A percentile compares a stretch with the other conserved stretches of the same genome.
Evolutionary conservation across 2,888 invertebrate genomes (phyloP).

Genomic region (Mactromeris polynyma): DNA sequence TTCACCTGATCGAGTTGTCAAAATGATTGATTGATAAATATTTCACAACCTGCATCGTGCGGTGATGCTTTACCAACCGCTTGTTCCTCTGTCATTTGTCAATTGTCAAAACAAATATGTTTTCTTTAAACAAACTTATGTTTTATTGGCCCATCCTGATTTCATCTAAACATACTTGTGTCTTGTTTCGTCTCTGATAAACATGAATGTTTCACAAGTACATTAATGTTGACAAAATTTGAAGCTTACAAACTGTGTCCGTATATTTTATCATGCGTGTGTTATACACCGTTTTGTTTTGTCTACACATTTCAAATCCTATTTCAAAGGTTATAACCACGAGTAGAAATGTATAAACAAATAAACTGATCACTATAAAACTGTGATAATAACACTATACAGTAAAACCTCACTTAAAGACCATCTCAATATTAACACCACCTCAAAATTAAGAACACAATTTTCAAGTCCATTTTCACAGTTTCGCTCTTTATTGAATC

Average conservation of each 20-base stretch:
- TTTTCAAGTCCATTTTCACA: too few species aligned
- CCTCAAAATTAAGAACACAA: too few species aligned
- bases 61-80: not conserved
- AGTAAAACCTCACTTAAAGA: too few species aligned
- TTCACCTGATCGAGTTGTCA: not conserved
- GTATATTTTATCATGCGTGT: not conserved
- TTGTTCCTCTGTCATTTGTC: not conserved
- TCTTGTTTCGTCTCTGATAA: not conserved
- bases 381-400: too few species aligned
- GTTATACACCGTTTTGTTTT: not conserved
- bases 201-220: not conserved
- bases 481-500: too few species aligned
- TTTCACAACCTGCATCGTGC: not conserved
- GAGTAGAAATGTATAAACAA: too few species aligned
- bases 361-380: too few species aligned
- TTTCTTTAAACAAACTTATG: not conserved
- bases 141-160: not conserved
- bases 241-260: not conserved
- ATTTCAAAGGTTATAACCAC: not conserved
- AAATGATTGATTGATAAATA: not conserved
- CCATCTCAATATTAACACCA: too few species aligned
- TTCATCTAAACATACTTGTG: not conserved
- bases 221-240: not conserved
- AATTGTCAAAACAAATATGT: conserved; percentile 3
- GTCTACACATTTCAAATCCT: not conserved